Conservation (phyloP, 2,888 invertebrate genomes). For the Hemaris fuciformis region DNA sequence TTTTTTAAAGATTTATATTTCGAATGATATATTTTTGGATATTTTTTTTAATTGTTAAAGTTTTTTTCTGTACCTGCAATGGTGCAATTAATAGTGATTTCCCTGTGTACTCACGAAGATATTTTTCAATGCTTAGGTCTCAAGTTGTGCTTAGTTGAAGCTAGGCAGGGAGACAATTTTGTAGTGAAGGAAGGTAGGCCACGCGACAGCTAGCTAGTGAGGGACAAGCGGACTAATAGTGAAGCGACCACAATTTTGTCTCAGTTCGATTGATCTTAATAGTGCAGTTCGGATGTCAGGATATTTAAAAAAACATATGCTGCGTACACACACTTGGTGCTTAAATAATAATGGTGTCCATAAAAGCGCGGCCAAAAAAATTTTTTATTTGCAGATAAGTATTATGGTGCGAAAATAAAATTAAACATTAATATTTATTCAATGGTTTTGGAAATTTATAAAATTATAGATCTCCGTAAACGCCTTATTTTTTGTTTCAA, state of each 20-base stretch:
- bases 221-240: conserved; percentile 70
- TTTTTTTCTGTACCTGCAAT: not conserved
- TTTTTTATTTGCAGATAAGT: not conserved
- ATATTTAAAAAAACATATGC: not conserved
- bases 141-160: conserved; percentile 76
- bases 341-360: not conserved
- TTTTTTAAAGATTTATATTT: not conserved
- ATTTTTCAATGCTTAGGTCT: conserved; percentile 78
- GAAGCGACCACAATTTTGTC: conserved; percentile 42
- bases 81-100: not conserved
- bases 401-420: not conserved
- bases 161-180: conserved; percentile 77
- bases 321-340: not conserved
- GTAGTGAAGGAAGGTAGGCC: conserved; percentile 69
- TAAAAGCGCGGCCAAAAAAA: not conserved
- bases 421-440: not conserved
- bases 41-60: not conserved
- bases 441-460: not conserved
- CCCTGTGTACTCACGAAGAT: conserved; percentile 47
- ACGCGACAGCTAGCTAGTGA: conserved; percentile 70
- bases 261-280: conserved; percentile 4
- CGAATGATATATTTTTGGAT: not conserved
- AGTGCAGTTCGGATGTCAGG: not conserved
- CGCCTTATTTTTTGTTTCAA: not conserved
- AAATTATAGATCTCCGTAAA: not conserved